These are phyloP conservation scores for Keiferia lycopersicella DNA, from an alignment of 2,888 invertebrate species.

Conservation along the genomic window DNA sequence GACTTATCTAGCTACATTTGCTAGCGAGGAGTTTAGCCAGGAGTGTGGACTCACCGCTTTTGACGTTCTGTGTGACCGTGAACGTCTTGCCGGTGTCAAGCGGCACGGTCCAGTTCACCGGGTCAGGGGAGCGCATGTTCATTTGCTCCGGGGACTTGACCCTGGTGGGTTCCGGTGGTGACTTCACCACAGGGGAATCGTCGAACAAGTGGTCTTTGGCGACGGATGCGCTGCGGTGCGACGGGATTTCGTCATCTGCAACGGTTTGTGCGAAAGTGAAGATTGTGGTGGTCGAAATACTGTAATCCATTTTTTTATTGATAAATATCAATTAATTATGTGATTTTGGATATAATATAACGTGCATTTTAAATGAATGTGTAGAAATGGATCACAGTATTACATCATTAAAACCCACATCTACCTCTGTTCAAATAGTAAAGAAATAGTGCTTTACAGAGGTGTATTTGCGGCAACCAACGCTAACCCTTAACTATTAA, in stretches of 20 bases:
- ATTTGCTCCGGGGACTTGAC: slow-evolving; percentile 97
- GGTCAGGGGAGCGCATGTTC: slow-evolving; percentile 95
- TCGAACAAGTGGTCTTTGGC: slow-evolving; percentile 79
- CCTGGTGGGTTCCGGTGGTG: slow-evolving; percentile 95
- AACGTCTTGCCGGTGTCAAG: slow-evolving; percentile 96
- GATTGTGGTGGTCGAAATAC: neutral
- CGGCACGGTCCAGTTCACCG: slow-evolving; percentile 97
- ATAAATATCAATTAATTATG: too few relatives aligned
- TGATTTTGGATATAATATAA: neutral
- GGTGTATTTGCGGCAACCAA: neutral
- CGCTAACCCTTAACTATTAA: neutral
- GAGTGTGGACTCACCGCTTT: slow-evolving; percentile 77
- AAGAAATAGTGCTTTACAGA: neutral
- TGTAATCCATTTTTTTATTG: slow-evolving; percentile 5
- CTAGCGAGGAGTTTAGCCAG: slow-evolving; percentile 51
- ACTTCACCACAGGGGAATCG: slow-evolving; percentile 88
- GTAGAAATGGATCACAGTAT: neutral
- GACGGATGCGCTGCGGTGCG: slow-evolving; percentile 76
- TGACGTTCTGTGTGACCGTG: slow-evolving; percentile 95
- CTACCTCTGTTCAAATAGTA: neutral
- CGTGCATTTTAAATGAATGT: neutral
- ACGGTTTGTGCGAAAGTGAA: slow-evolving; percentile 29
- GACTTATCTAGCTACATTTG: slow-evolving; percentile 56
- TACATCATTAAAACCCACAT: neutral
- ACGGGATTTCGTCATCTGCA: slow-evolving; percentile 72